A percentile compares a stretch with the other conserved stretches of the same genome.
Conservation (phyloP, 2,888 invertebrate genomes). For the Rutpela maculata region DNA sequence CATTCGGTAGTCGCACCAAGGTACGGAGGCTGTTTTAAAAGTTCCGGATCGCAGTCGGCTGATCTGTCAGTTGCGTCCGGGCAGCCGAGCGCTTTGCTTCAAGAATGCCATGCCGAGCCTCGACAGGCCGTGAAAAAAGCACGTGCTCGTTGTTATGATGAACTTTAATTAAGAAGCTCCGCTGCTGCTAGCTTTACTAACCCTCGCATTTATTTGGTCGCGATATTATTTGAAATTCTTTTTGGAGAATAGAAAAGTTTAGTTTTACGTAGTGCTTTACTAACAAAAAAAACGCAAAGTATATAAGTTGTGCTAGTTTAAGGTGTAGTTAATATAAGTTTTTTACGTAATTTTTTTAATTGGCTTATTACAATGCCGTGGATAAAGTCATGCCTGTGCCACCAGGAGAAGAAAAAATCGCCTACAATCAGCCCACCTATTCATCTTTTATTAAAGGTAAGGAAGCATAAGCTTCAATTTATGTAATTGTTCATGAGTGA, state of each 20-base stretch:
- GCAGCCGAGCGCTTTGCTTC: constrained; percentile 66
- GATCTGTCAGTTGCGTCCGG: constrained; percentile 70
- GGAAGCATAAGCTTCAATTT: constrained; percentile 16
- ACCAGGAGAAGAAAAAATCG: constrained; percentile 73
- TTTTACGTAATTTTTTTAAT: constrained; percentile 32
- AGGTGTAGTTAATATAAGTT: constrained; percentile 28
- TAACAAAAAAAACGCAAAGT: constrained; percentile 30
- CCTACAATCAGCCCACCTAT: constrained; percentile 74
- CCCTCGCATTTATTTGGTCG: constrained; percentile 38
- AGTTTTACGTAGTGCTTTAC: constrained; percentile 38
- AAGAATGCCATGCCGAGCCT: constrained; percentile 54
- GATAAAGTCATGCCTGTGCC: constrained; percentile 74
- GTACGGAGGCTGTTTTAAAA: constrained; percentile 48
- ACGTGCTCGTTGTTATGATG: constrained; percentile 59
- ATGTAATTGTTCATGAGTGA: not conserved
- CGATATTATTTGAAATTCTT: constrained; percentile 27
- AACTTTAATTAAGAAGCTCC: constrained; percentile 32
- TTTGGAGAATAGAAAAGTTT: constrained; percentile 36
- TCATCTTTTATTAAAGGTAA: constrained; percentile 74
- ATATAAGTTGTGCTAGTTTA: constrained; percentile 32
- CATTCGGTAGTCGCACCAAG: constrained; percentile 50
- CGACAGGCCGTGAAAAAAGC: constrained; percentile 49
- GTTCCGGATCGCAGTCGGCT: constrained; percentile 59
- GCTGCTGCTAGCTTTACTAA: constrained; percentile 43
- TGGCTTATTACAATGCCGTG: constrained; percentile 70